phyloP scores from a whole-genome alignment of 2,888 invertebrate genomes.

The Melanostoma mellinum region DNA sequence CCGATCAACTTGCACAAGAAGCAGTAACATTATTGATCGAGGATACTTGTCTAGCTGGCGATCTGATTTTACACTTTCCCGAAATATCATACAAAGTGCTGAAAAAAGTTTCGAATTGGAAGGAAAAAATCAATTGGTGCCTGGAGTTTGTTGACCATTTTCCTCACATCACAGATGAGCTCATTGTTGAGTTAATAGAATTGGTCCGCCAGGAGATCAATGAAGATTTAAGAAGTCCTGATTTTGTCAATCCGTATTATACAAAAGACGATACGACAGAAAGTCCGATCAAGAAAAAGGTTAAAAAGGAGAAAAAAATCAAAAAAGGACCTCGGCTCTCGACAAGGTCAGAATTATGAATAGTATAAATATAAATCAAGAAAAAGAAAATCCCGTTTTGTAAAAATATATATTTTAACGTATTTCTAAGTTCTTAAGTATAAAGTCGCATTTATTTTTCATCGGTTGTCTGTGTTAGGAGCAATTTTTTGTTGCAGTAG shows the following conservation, averaged over 20 bases:
- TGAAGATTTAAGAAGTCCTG: conserved; percentile 55
- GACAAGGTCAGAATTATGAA: conserved; percentile 34
- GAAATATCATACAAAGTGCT: conserved; percentile 74
- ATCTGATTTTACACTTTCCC: conserved; percentile 74
- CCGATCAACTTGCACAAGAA: conserved; percentile 62
- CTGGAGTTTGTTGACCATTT: conserved; percentile 70
- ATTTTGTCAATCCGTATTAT: conserved; percentile 62
- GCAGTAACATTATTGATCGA: conserved; percentile 71
- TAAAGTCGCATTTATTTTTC: conserved; percentile 37
- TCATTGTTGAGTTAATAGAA: conserved; percentile 70
- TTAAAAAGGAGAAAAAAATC: conserved; percentile 29
- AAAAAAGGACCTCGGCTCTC: conserved; percentile 51
- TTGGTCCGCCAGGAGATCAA: conserved; percentile 74
- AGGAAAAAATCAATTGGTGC: conserved; percentile 73
- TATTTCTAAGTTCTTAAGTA: conserved; percentile 53
- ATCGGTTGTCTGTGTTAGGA: conserved; percentile 84
- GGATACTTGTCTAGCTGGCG: conserved; percentile 73
- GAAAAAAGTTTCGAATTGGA: conserved; percentile 67
- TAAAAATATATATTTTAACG: conserved; percentile 67
- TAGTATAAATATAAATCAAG: background rate
- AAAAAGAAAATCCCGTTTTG: conserved; percentile 6
- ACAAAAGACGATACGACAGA: background rate
- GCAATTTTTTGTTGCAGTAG: conserved; percentile 92
- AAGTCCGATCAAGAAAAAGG: background rate
- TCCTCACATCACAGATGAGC: conserved; percentile 72